Evolutionary conservation across 1,140 invertebrate genomes (phyloP), one percentile per base, ranked within the genome.

Genomic region (Caenorhabditis inopinata): DNA sequence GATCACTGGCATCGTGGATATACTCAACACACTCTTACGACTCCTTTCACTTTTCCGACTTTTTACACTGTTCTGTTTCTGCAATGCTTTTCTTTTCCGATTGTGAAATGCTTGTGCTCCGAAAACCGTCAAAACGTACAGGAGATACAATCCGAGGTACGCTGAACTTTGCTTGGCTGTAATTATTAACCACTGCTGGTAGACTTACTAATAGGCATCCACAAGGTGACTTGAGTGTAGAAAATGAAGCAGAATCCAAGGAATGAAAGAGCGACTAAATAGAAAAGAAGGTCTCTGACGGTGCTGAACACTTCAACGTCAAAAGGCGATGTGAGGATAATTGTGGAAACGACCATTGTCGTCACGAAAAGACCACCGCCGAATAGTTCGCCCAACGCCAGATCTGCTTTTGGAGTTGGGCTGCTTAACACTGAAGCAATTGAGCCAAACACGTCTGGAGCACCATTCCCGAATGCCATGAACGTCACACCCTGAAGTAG

Each of bases 381-480:
- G 5, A 75, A 48, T n/a, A 92, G 86, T 79, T 91, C 91, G 45
- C 92, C 91, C 78, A 92, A 89, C 18, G 91, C 91, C 51, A 92
- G 84, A 38, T 91, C 90, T 23, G 90, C 90, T 89, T 91, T 80
- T 82, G 89, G 88, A 83, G 90, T 87, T 86, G 90, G 85, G 3
- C 78, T 76, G 18, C 48, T 89, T 85, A 46, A 90, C 88, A 58
- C 90, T 89, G 58, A 93, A 79, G 90, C 89, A 51, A 91, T 89
- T 23, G 92, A 91, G 42, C 92, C 92, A 87, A 94, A 93, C 25
- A 94, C 91, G 88, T 94, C 93, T 12, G 93, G 92, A 11, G 93
- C 92, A 35, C 93, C 93, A 89, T 94, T 94, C 16, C 93, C 93
- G 88, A 94, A 93, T 1, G 93, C 93, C 84, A 94, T 85, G 82